Evolutionary conservation across 64 coral and sea anemone genomes (phyloP), one percentile per base, ranked within the genome.

Genomic region (Pocillopora verrucosa): DNA sequence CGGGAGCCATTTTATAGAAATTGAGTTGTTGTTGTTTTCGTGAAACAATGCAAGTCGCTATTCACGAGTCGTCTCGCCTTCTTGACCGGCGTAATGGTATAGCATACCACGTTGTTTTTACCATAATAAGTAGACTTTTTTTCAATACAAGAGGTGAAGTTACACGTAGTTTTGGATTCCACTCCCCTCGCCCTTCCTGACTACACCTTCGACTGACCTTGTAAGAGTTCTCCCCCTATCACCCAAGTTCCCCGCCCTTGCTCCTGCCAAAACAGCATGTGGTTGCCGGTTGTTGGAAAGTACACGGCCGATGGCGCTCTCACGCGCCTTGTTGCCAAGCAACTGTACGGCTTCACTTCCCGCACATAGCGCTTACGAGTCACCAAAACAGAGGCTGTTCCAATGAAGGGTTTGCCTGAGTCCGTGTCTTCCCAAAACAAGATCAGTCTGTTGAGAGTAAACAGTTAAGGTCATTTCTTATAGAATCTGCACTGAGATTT

Each of bases 181-280:
- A 0, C 7, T 30, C 30, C 41, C 41, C 41, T 7, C 41, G 41
- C 41, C 41, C 41, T 51, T 3, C 41, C 41, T 51, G 7, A 7
- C 41, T 7, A 51, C 41, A 51, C 41, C 41, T 7, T 7, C 2
- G 12, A n/a, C 37, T 72, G 2, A 85, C 94, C 94, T 80, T 93
- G 86, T 62, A 96, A 60, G 3, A 65, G 83, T 13, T 96, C 80
- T 58, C 94, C 94, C 1, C 94, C 94, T 14, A 96, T 96, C 20
- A 59, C 87, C 91, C 91, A 93, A 61, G 89, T 36, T 35, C 65
- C 37, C 19, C 75, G 56, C 58, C 72, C 82, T 41, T 77, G 84
- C 34, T 96, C 94, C 61, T 96, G 87, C 94, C 94, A 96, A 13
- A 96, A 12, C 59, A 96, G 85, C 22, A 88, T 90, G 80, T 96